These are phyloP conservation scores for Philopedon plagiatum DNA, from an alignment of 2,888 invertebrate genomes.

Conservation along the genomic window DNA sequence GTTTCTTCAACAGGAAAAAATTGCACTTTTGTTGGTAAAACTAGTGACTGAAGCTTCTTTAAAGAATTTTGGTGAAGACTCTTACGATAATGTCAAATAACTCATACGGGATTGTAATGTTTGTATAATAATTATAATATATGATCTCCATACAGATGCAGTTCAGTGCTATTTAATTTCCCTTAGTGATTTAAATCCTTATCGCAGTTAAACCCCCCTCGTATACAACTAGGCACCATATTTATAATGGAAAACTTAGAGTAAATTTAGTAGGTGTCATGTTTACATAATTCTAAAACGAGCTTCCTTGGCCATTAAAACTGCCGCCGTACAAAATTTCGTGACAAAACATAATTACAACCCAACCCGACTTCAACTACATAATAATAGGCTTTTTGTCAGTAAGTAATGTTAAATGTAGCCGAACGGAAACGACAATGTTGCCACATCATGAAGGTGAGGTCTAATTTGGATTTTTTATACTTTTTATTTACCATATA, in stretches of 20 bases:
- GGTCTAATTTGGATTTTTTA: slow-evolving; percentile 3
- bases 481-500: slow-evolving; percentile 2
- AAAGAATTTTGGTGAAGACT: no score
- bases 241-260: slow-evolving; percentile 38
- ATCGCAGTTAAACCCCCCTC: not conserved
- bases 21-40: no score
- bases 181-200: not conserved
- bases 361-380: slow-evolving; percentile 28
- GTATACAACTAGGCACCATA: slow-evolving; percentile 23
- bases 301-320: slow-evolving; percentile 37
- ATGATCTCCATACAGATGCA: no score
- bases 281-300: slow-evolving; percentile 43
- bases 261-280: slow-evolving; percentile 44
- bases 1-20: no score
- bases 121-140: no score
- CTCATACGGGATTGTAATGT: no score
- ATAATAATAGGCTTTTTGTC: slow-evolving; percentile 35
- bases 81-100: no score
- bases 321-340: slow-evolving; percentile 36
- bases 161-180: not conserved
- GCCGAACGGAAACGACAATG: slow-evolving; percentile 25
- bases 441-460: slow-evolving; percentile 21
- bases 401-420: slow-evolving; percentile 24
- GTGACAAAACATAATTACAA: slow-evolving; percentile 47
- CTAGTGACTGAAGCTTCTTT: no score